Base-by-base conservation (phyloP, 2,888 invertebrate genomes). In the Nomada ferruginata region DNA sequence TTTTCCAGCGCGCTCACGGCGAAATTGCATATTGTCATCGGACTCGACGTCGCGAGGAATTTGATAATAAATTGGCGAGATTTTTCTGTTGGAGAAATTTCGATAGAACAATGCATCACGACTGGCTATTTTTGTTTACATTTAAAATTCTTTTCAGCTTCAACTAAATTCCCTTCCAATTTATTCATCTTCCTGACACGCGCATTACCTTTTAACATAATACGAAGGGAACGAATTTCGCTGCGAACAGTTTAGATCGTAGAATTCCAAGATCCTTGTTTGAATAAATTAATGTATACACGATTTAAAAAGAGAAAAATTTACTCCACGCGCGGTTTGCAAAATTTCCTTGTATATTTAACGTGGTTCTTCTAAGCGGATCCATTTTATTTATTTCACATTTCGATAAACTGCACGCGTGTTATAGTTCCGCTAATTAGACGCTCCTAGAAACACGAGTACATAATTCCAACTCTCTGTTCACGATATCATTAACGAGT, bases 391-490 rank as follows among this genome's bases (percentile, higher is more conserved):
- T 63, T 10, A 29, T 36, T 18, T 47, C 13, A 2, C 50, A 66
- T 44, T 44, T 52, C 44, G 63, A 72, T 63, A 57, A 68, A 72
- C 68, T 64, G 57, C 63, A 55, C 52, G 71, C 82, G 26, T 63
- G 63, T 66, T 66, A 53, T 59, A 60, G 79, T 82, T 79, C 68
- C 75, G 82, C 65, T 75, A 82, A 79, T 82, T 82, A 82, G 52
- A 29, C 59, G 70, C 53, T 61, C 44, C 59, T 79, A 76, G 79
- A 75, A 79, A 82, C 82, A 75, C 53, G 75, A 70, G 75, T 75
- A 79, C 66, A 36, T 36, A 36, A 36, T 65, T 73, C 79, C 29
- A 79, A 79, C 76, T 79, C 50, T 68, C 36, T 60, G 64, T 42
- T 63, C 63, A 68, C 63, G 44, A 78, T 64, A 42, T 69, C 36